Conservation (phyloP, 2,888 invertebrate species). For the Julus scandinavius region DNA sequence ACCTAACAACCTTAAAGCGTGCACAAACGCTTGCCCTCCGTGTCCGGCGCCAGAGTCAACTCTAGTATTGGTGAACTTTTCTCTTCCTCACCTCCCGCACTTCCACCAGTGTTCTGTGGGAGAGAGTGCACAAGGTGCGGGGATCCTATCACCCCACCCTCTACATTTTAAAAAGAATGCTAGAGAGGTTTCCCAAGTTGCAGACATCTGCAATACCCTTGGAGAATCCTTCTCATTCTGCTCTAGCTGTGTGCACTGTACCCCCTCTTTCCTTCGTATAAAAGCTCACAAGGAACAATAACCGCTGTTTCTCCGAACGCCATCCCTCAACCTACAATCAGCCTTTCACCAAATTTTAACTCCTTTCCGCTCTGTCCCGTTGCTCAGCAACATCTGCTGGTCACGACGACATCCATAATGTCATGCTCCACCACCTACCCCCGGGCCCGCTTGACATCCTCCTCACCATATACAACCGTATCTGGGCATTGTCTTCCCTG, state of each 20-base stretch:
- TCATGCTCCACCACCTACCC: not conserved
- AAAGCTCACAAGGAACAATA: not conserved
- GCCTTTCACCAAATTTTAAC: not conserved
- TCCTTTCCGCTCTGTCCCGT: not conserved
- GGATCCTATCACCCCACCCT: not conserved
- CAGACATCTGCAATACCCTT: not conserved
- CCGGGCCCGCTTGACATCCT: not conserved
- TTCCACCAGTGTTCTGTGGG: not conserved
- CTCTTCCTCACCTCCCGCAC: not conserved
- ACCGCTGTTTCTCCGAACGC: not conserved
- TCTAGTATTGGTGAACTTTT: not conserved
- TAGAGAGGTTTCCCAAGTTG: not conserved
- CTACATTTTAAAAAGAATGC: not conserved
- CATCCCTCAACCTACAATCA: not conserved
- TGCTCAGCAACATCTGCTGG: not conserved
- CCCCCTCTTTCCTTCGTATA: not conserved
- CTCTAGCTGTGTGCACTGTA: not conserved
- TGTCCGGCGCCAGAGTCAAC: not conserved
- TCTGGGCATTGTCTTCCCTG: not conserved
- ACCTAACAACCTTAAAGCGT: not conserved
- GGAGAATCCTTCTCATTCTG: not conserved
- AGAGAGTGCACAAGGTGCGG: not conserved
- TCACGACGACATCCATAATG: not conserved
- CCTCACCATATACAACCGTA: not conserved
- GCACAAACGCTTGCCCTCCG: not conserved